These are phyloP conservation scores for Andricus grossulariae DNA, from an alignment of 1,140 invertebrate genomes.

Conservation along the genomic window DNA sequence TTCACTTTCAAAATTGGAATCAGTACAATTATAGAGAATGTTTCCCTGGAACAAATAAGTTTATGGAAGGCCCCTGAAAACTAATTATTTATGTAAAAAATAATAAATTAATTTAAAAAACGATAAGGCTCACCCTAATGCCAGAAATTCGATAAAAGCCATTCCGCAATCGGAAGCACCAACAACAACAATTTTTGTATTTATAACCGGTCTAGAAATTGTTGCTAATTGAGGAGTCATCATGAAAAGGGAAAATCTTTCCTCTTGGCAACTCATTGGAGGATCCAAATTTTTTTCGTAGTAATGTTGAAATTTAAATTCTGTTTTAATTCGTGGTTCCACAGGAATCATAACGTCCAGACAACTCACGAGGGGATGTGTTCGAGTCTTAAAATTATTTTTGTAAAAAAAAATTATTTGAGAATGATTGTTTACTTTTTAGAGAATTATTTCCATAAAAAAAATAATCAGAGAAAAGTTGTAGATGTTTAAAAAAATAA, in stretches of 20 bases:
- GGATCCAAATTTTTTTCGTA: slow-evolving; percentile 36
- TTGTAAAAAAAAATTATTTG: too few species aligned
- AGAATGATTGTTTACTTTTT: too few species aligned
- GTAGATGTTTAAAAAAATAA: too few species aligned
- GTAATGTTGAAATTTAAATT: slow-evolving; percentile 52
- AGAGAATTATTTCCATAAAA: too few species aligned
- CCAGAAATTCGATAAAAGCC: slow-evolving; percentile 81
- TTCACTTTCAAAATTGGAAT: too few species aligned
- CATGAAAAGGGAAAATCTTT: slow-evolving; percentile 72
- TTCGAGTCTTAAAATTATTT: slow-evolving; percentile 51
- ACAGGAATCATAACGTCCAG: slow-evolving; percentile 63
- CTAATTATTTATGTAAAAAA: neutral
- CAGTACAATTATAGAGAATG: too few species aligned
- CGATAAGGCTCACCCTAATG: slow-evolving; percentile 76
- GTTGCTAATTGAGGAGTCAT: slow-evolving; percentile 71
- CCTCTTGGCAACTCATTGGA: neutral
- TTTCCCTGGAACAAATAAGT: too few species aligned
- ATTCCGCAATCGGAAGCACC: slow-evolving; percentile 84
- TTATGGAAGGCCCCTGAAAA: too few species aligned
- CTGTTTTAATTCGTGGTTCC: slow-evolving; percentile 59
- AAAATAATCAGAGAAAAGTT: too few species aligned
- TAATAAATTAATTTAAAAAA: slow-evolving; percentile 23
- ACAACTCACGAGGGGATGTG: slow-evolving; percentile 58
- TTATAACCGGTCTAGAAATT: slow-evolving; percentile 74
- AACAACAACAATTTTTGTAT: slow-evolving; percentile 83